Evolutionary conservation across 2,888 invertebrate genomes (phyloP).

Genomic region (Cephonodes hylas): DNA sequence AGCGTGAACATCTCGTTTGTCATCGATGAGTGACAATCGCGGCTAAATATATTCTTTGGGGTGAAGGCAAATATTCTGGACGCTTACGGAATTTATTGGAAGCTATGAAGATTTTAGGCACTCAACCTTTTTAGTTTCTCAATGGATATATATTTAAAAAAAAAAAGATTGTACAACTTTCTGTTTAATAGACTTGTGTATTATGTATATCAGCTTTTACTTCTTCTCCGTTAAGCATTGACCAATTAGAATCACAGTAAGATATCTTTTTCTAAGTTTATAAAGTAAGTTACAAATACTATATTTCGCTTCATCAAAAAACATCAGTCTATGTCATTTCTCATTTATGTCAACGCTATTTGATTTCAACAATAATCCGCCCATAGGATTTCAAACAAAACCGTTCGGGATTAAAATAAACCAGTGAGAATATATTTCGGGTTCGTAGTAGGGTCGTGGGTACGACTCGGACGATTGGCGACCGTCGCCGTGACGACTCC

Average conservation of each 20-base stretch:
- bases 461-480: conserved; percentile 58
- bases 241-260: too few species aligned
- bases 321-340: too few species aligned
- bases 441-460: conserved; percentile 41
- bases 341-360: too few species aligned
- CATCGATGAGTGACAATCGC: conserved; percentile 3
- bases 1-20: conserved; percentile 6
- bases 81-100: not conserved
- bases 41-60: not conserved
- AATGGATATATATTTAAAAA: too few species aligned
- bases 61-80: too few species aligned
- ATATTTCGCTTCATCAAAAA: too few species aligned
- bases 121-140: not conserved
- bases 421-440: conserved; percentile 18
- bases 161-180: too few species aligned
- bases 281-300: not conserved
- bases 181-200: too few species aligned
- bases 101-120: not conserved
- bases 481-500: conserved; percentile 38
- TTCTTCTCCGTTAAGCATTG: too few species aligned
- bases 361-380: not conserved
- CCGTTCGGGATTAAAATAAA: not conserved
- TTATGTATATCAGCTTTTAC: too few species aligned
- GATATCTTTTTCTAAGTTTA: too few species aligned
- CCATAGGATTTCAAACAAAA: not conserved